These are phyloP conservation scores for Heliconius ethilla DNA, from an alignment of 2,888 invertebrate genomes.

Conservation along the genomic window DNA sequence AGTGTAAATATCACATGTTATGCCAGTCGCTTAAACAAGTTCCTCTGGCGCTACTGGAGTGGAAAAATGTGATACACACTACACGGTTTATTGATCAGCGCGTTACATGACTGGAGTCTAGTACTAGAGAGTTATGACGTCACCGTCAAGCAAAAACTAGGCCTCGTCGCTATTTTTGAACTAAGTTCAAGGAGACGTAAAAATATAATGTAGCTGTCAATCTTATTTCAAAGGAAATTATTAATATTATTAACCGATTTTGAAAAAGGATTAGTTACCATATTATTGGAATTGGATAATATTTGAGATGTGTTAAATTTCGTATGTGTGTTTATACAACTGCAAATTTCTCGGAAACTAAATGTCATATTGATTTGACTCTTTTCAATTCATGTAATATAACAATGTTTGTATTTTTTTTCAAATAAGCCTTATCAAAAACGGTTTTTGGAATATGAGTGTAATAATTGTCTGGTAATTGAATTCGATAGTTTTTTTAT, in stretches of 20 bases:
- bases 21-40: background rate
- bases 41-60: conserved; percentile 4
- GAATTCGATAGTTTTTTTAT: background rate
- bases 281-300: background rate
- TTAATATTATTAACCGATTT: background rate
- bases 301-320: background rate
- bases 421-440: too few species aligned
- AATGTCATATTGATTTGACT: too few species aligned
- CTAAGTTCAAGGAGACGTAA: conserved; percentile 11
- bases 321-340: too few species aligned
- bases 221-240: background rate
- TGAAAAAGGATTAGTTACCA: background rate
- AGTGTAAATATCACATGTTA: background rate
- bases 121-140: conserved; percentile 7
- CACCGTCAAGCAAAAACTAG: background rate
- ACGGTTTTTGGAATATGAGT: too few species aligned
- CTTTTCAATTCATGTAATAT: too few species aligned
- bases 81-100: conserved; percentile 14
- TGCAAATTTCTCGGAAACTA: too few species aligned
- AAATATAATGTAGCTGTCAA: background rate
- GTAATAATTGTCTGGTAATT: too few species aligned
- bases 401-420: too few species aligned
- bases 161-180: conserved; percentile 2
- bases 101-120: conserved; percentile 14
- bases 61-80: conserved; percentile 2